Evolutionary conservation across 2,888 invertebrate genomes (phyloP).

Genomic region (Clepsis dumicolana): DNA sequence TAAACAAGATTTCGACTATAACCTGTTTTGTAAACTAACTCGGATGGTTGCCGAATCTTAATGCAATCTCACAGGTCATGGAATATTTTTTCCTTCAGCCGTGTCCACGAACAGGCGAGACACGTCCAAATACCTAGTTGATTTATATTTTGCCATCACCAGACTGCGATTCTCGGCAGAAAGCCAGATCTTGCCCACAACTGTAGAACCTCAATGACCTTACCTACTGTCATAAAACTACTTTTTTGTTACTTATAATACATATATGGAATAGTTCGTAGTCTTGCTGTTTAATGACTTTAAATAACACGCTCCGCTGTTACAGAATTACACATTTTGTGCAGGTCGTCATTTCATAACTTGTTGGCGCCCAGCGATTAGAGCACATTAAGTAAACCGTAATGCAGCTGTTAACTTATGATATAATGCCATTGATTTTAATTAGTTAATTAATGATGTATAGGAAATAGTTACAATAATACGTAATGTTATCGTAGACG

Average conservation of each 20-base stretch:
- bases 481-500: background rate
- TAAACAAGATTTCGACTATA: background rate
- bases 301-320: conserved; percentile 30
- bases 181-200: conserved; percentile 40
- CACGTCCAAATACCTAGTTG: background rate
- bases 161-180: conserved; percentile 13
- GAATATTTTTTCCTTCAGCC: background rate
- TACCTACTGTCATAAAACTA: conserved; percentile 30
- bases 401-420: conserved; percentile 35
- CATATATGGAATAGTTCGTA: conserved; percentile 26
- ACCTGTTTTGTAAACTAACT: background rate
- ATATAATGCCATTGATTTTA: conserved; percentile 30
- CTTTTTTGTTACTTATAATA: conserved; percentile 31
- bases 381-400: background rate
- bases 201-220: conserved; percentile 24
- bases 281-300: conserved; percentile 34
- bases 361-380: background rate
- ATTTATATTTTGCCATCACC: background rate
- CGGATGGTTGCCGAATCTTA: background rate
- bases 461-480: conserved; percentile 14
- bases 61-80: background rate
- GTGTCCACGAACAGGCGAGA: background rate
- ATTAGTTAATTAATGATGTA: conserved; percentile 8
- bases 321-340: conserved; percentile 32
- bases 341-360: conserved; percentile 13